These are phyloP conservation scores for Lepidochrysops patricia DNA, from an alignment of 2,888 invertebrate species.

Conservation along the genomic window DNA sequence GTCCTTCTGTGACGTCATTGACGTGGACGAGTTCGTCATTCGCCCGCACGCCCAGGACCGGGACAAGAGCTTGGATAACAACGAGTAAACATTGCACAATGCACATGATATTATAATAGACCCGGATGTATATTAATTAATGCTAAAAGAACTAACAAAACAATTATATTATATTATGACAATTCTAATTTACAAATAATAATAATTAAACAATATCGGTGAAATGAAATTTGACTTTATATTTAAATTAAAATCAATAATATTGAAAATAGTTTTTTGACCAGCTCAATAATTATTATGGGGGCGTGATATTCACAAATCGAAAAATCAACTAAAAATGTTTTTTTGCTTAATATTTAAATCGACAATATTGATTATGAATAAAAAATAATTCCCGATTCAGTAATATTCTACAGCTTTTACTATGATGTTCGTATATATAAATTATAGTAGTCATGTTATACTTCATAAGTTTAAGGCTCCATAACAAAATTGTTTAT, in stretches of 20 bases:
- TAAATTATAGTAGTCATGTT: neutral
- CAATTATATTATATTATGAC: neutral
- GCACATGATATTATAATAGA: neutral
- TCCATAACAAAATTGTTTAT: neutral
- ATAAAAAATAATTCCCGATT: neutral
- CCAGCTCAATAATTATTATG: too few relatives aligned
- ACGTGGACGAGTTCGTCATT: slow-evolving; percentile 4
- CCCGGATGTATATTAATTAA: neutral
- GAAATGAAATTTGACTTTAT: too few relatives aligned
- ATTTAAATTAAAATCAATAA: too few relatives aligned
- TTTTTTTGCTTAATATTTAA: too few relatives aligned
- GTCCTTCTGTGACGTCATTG: slow-evolving; percentile 4
- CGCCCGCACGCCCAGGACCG: neutral
- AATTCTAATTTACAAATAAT: neutral
- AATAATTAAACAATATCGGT: too few relatives aligned
- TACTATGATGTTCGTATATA: neutral
- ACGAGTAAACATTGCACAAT: neutral
- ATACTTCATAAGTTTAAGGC: neutral
- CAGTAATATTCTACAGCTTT: neutral
- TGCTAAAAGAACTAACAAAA: too few relatives aligned
- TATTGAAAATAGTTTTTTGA: too few relatives aligned
- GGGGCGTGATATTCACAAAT: too few relatives aligned
- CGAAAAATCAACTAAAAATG: too few relatives aligned
- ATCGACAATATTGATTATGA: too few relatives aligned
- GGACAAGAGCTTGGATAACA: neutral